phyloP scores from a whole-genome alignment of 2,888 invertebrate species.

The Piscicola geometra region DNA sequence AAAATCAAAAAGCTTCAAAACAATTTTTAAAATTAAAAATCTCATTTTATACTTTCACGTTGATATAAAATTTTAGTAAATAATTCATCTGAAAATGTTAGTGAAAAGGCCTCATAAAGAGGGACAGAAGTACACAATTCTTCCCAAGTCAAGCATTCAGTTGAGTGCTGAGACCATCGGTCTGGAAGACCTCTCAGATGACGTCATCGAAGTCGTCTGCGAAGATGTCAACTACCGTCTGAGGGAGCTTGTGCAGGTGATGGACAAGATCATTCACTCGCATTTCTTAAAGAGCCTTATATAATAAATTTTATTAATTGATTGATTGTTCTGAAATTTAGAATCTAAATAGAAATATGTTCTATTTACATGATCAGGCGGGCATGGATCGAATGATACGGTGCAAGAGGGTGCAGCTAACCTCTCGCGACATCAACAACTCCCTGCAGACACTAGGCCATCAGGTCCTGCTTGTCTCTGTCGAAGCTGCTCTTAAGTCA shows the following conservation, averaged over 20 bases:
- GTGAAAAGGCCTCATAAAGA: neutral
- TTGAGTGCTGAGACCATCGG: constrained; percentile 17
- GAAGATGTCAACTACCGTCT: constrained; percentile 21
- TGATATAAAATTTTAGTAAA: too few relatives aligned
- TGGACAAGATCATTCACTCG: too few relatives aligned
- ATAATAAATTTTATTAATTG: neutral
- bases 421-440: neutral
- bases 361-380: neutral
- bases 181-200: constrained; percentile 7
- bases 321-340: neutral
- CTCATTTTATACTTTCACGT: too few relatives aligned
- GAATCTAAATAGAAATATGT: too few relatives aligned
- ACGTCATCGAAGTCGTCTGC: constrained; percentile 21
- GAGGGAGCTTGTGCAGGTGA: constrained; percentile 17
- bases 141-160: constrained; percentile 10
- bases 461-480: neutral
- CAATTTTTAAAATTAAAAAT: too few relatives aligned
- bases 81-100: too few relatives aligned
- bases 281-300: neutral
- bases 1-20: too few relatives aligned
- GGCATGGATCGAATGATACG: neutral
- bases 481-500: too few relatives aligned
- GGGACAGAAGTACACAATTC: neutral
- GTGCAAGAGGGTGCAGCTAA: neutral
- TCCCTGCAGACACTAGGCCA: constrained; percentile 7